Evolutionary conservation across 2,888 invertebrate species (phyloP).

Genomic region (Cephonodes hylas): DNA sequence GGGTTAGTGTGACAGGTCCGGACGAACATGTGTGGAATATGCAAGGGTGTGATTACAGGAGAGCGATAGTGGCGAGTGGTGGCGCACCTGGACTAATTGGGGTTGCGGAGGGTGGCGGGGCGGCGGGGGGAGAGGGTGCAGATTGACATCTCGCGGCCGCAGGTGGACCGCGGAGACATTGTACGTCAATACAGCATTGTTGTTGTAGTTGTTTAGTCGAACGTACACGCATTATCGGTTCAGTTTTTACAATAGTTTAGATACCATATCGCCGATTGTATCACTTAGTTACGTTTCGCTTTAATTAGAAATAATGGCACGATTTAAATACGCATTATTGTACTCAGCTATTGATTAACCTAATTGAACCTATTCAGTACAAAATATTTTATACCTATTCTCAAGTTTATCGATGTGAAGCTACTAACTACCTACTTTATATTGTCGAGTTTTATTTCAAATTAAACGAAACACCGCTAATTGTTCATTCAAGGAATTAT

Average conservation of each 20-base stretch:
- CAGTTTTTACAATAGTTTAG: background rate
- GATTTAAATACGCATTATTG: background rate
- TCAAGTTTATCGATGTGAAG: background rate
- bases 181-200: background rate
- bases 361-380: no score
- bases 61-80: background rate
- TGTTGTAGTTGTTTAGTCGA: background rate
- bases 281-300: background rate
- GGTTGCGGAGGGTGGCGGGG: background rate
- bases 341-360: no score
- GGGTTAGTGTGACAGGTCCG: background rate
- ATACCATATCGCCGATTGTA: background rate
- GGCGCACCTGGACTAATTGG: slow-evolving; percentile 1
- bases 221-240: background rate
- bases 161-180: background rate
- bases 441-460: background rate
- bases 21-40: background rate
- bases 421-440: background rate
- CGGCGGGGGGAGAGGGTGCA: background rate
- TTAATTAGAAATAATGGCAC: background rate
- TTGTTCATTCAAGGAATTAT: background rate
- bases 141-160: background rate
- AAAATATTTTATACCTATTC: no score
- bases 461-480: background rate
- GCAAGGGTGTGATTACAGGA: background rate